Conservation (phyloP, 1,140 invertebrate species). For the Alviniconcha marisindica region DNA sequence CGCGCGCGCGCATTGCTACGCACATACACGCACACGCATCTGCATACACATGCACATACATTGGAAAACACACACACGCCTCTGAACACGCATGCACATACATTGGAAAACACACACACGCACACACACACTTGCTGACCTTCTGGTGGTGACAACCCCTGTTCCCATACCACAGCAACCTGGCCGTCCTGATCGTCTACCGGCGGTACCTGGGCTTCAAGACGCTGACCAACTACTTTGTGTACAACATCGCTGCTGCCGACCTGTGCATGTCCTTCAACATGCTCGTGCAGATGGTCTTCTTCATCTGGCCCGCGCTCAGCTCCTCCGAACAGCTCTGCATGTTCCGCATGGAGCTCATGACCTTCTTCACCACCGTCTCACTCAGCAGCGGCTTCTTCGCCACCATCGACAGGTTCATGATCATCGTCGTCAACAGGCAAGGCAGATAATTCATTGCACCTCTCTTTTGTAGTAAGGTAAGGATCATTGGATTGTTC, state of each 20-base stretch:
- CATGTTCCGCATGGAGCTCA: slow-evolving; percentile 25
- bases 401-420: slow-evolving; percentile 28
- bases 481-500: background rate
- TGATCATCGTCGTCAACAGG: slow-evolving; percentile 22
- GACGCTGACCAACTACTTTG: slow-evolving; percentile 18
- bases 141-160: no score
- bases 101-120: no score
- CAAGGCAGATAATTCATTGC: background rate
- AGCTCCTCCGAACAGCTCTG: slow-evolving; percentile 1
- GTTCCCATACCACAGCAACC: background rate
- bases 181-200: slow-evolving; percentile 15
- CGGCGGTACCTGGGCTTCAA: slow-evolving; percentile 29
- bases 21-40: no score
- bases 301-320: slow-evolving; percentile 18
- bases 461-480: background rate
- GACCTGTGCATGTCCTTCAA: slow-evolving; percentile 36
- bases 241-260: slow-evolving; percentile 24
- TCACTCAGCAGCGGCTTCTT: slow-evolving; percentile 23
- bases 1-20: no score
- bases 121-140: no score
- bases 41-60: no score
- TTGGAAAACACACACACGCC: no score
- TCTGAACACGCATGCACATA: no score
- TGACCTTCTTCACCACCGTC: slow-evolving; percentile 28
- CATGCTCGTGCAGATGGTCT: slow-evolving; percentile 29